Conservation (phyloP, 1,140 invertebrate species). For the Drosophila lowei region DNA sequence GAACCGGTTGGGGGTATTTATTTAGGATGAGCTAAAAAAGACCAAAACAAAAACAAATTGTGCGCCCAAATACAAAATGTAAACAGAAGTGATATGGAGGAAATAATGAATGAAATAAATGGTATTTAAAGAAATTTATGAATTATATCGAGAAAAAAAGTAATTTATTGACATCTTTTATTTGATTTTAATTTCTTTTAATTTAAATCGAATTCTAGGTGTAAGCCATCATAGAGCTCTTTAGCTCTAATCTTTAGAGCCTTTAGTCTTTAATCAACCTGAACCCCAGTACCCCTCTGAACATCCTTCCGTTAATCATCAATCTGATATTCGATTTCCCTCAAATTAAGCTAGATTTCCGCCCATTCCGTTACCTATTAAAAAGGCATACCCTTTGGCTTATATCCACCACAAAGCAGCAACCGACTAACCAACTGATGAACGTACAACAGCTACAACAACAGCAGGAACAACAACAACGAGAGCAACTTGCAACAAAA, state of each 20-base stretch:
- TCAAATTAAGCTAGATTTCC: no score
- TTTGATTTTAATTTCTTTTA: no score
- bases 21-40: constrained; percentile 40
- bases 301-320: neutral
- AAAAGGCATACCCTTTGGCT: constrained; percentile 38
- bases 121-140: no score
- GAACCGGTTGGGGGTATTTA: constrained; percentile 43
- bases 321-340: neutral
- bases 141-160: no score
- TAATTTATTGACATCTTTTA: no score
- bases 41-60: constrained; percentile 56
- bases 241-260: no score
- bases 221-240: no score
- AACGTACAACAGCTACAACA: constrained; percentile 35
- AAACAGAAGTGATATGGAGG: constrained; percentile 45
- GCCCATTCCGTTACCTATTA: constrained; percentile 4
- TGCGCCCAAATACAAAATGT: constrained; percentile 27
- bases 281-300: no score
- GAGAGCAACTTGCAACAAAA: constrained; percentile 15
- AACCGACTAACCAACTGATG: constrained; percentile 59
- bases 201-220: no score
- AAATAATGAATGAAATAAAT: neutral
- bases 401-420: constrained; percentile 55
- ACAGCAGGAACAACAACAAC: constrained; percentile 44
- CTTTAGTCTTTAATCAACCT: no score